A percentile compares a stretch with the other conserved stretches of the same genome.
These are phyloP conservation scores for Ceratosolen fusciceps DNA, from an alignment of 1,140 invertebrate genomes.

Conservation along the genomic window DNA sequence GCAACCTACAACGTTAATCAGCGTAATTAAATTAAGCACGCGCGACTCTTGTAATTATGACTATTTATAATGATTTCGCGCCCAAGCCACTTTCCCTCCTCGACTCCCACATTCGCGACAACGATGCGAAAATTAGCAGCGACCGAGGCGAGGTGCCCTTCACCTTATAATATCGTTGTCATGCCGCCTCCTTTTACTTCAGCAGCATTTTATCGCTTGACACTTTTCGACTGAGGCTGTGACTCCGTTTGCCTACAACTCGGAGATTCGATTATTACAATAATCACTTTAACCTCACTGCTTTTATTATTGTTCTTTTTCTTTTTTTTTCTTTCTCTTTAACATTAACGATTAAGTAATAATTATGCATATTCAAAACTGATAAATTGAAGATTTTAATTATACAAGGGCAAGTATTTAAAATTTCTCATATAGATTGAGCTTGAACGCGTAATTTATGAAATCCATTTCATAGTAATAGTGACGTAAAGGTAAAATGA, in stretches of 20 bases:
- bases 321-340: not conserved
- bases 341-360: too few relatives aligned
- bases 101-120: not conserved
- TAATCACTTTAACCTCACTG: too few relatives aligned
- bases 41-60: conserved; percentile 72
- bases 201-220: not conserved
- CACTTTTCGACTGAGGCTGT: too few relatives aligned
- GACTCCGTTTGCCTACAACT: too few relatives aligned
- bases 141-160: not conserved
- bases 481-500: not conserved
- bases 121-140: conserved; percentile 30
- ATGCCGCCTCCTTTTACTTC: not conserved
- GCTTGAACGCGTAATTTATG: not conserved
- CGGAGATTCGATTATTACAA: too few relatives aligned
- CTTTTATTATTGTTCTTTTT: not conserved
- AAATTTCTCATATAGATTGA: not conserved
- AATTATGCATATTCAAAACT: too few relatives aligned
- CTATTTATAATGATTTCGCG: conserved; percentile 71
- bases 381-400: not conserved
- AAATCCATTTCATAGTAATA: not conserved
- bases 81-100: conserved; percentile 50
- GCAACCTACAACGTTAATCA: conserved; percentile 70
- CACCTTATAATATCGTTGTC: not conserved
- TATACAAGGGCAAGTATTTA: too few relatives aligned
- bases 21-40: conserved; percentile 71